These are phyloP conservation scores for Pangasius mekongensis DNA, from an alignment of 2,797 vertebrate genomes.

Conservation along the genomic window DNA sequence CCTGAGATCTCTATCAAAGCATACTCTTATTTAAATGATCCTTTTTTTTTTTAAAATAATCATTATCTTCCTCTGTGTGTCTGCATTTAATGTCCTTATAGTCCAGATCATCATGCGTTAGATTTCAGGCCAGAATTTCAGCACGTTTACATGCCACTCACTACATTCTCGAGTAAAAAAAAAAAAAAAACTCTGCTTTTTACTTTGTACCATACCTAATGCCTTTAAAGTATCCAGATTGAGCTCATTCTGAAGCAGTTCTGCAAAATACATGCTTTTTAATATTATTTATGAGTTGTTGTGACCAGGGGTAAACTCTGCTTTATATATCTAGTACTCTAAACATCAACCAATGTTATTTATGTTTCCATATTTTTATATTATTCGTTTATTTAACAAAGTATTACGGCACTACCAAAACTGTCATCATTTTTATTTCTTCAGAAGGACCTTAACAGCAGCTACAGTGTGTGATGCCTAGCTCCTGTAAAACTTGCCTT, in stretches of 20 bases:
- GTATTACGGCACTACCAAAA: conserved; percentile 11
- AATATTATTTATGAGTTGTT: conserved; percentile 16
- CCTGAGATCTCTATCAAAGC: conserved; percentile 32
- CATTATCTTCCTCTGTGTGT: conserved; percentile 30
- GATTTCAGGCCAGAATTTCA: conserved; percentile 20
- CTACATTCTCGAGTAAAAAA: background rate
- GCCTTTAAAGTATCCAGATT: conserved; percentile 1
- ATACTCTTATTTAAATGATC: conserved; percentile 33
- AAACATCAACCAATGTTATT: conserved; percentile 19
- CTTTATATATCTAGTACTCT: background rate
- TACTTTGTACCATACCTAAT: conserved; percentile 24
- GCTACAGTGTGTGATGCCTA: conserved; percentile 16
- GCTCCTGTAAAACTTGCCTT: conserved; percentile 35
- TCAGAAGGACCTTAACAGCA: conserved; percentile 19
- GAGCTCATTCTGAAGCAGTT: conserved; percentile 5
- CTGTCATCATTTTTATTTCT: background rate
- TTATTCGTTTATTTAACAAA: background rate
- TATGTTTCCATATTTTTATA: conserved; percentile 22
- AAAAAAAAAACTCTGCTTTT: conserved; percentile 18
- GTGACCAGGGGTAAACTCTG: background rate
- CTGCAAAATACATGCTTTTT: background rate
- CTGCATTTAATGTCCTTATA: conserved; percentile 40
- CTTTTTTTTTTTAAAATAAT: conserved; percentile 21
- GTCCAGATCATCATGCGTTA: conserved; percentile 1
- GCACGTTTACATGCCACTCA: conserved; percentile 36